Base-by-base conservation (phyloP, 2,888 invertebrate species). In the Mesorhabditis belari region DNA sequence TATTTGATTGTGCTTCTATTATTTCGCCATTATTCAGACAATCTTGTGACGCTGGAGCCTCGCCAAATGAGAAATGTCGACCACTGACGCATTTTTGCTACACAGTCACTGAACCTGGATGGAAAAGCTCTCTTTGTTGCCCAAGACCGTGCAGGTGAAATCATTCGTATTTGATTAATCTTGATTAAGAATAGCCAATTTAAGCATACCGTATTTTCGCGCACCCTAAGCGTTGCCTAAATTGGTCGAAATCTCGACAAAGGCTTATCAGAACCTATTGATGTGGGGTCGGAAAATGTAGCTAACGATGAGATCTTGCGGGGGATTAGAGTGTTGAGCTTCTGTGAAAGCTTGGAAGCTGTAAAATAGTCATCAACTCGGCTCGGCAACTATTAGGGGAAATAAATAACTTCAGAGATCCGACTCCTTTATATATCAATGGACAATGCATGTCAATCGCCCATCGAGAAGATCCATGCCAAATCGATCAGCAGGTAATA, bases 31-130 rank as follows among this genome's bases (percentile, higher is more conserved):
- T 21, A 60, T 70, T 28, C 58, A 75, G 78, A 52, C 80, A 80
- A 62, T 79, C 78, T 5, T 80, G 80, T 58, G 79, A 79, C 58
- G 70, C 74, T 6, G 77, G 79, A 19, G 77, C 80, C 3, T 63
- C 74, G 6, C 73, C 73, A 19, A 79, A 80, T 27, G 65, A 74
- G 17, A 78, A 77, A 62, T 78, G 81, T 55, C 71, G 79, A 12
- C 75, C 73, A 9, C 69, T 79, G 25, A 81, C 81, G n/a, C 81
- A 81, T 61, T 80, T 76, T 64, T 81, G 81, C 58, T 77, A 78
- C 60, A 67, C 73, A 5, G 68, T 73, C 55, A 71, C 61, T 44
- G 71, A 71, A 55, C 73, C 73, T 19, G 73, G 73, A 64, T 69
- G 26, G 44, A 35, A 35, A n/a, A 55, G 58, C 19, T 21, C 17